phyloP scores from a whole-genome alignment of 2,888 invertebrate genomes.

The Meiosimyza platycephala region DNA sequence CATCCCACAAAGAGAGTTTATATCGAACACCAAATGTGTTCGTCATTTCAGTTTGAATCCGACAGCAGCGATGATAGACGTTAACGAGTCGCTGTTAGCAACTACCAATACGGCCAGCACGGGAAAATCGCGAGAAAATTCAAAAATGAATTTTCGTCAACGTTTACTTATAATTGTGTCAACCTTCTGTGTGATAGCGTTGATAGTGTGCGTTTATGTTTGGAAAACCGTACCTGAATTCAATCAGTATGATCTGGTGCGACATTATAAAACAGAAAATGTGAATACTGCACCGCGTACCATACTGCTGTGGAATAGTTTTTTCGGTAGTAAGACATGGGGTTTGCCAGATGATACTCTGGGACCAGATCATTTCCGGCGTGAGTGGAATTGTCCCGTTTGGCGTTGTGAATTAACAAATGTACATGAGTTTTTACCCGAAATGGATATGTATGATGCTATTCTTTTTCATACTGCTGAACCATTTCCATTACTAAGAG shows the following conservation, averaged over 20 bases:
- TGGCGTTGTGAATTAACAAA: slow-evolving; percentile 68
- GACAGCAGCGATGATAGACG: slow-evolving; percentile 2
- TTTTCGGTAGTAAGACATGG: slow-evolving; percentile 60
- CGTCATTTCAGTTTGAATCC: slow-evolving; percentile 10
- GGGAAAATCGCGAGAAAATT: not conserved
- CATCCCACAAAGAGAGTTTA: not conserved
- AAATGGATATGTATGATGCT: slow-evolving; percentile 68
- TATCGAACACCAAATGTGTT: not conserved
- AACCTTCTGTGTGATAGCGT: slow-evolving; percentile 67
- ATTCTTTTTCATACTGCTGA: slow-evolving; percentile 70
- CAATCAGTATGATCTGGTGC: slow-evolving; percentile 58
- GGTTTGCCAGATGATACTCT: slow-evolving; percentile 53
- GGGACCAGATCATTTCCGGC: slow-evolving; percentile 54
- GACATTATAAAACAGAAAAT: slow-evolving; percentile 43
- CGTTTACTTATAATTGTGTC: slow-evolving; percentile 29
- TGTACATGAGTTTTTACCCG: slow-evolving; percentile 57
- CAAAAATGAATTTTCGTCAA: slow-evolving; percentile 9
- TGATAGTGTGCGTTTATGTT: slow-evolving; percentile 47
- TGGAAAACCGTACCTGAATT: slow-evolving; percentile 53
- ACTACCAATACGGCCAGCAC: not conserved
- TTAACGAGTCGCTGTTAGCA: not conserved
- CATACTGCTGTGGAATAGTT: slow-evolving; percentile 62
- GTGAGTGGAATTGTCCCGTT: slow-evolving; percentile 59
- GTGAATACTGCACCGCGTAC: slow-evolving; percentile 42
- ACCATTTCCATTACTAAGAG: slow-evolving; percentile 56